Evolutionary conservation across 2,797 vertebrate genomes (phyloP).

Genomic region (Liparis tanakae): DNA sequence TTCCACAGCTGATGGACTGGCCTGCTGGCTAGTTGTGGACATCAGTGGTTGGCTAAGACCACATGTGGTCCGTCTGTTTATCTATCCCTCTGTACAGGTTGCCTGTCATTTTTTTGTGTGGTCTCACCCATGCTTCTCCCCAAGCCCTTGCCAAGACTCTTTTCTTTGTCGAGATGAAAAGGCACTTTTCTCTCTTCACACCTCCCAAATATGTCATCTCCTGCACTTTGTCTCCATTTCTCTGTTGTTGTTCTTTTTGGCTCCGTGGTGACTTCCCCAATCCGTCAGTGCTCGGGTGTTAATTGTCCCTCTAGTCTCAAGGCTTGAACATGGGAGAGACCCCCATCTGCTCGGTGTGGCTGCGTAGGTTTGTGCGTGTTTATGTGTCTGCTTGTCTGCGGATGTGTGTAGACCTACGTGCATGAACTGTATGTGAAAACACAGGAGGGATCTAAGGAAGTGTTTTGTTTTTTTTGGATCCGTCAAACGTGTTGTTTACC

Average conservation of each 20-base stretch:
- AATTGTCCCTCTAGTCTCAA: conserved; percentile 68
- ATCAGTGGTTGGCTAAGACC: conserved; percentile 60
- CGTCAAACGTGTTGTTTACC: conserved; percentile 53
- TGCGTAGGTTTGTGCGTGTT: conserved; percentile 50
- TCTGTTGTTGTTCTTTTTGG: conserved; percentile 66
- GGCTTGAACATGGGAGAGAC: conserved; percentile 62
- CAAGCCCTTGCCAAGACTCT: conserved; percentile 30
- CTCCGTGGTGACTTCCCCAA: conserved; percentile 60
- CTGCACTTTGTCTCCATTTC: conserved; percentile 47
- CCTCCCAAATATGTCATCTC: conserved; percentile 61
- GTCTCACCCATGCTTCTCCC: conserved; percentile 45
- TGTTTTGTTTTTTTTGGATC: conserved; percentile 44
- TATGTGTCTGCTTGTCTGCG: conserved; percentile 33
- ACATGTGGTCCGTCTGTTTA: conserved; percentile 69
- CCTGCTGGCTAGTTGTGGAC: conserved; percentile 63
- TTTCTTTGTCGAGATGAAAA: conserved; percentile 46
- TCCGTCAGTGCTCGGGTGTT: conserved; percentile 70
- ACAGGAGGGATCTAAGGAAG: conserved; percentile 16
- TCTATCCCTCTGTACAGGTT: conserved; percentile 44
- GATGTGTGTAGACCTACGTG: conserved; percentile 19
- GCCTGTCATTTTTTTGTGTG: conserved; percentile 30
- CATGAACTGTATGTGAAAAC: conserved; percentile 39
- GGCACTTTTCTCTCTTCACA: conserved; percentile 31
- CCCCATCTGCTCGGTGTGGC: conserved; percentile 65
- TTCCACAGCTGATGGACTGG: conserved; percentile 65